Base-by-base conservation (phyloP, 2,888 invertebrate genomes). In the Drosophila phalerata region DNA sequence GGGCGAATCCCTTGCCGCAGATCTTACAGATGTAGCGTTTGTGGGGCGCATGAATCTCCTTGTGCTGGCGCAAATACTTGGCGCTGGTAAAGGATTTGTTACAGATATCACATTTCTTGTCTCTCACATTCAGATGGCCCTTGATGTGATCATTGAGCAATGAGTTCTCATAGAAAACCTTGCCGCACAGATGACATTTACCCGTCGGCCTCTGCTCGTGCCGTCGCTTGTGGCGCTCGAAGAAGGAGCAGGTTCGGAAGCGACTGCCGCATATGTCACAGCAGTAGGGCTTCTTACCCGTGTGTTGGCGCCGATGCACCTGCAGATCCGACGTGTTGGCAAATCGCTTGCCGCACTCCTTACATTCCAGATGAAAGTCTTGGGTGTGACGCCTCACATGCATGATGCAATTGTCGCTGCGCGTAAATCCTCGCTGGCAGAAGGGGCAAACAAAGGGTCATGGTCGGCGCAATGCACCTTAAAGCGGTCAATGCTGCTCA, bases 21-120 rank as follows among this genome's bases (percentile, higher is more conserved):
- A 85, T 63, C 69, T 84, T 82, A 66, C 85, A 83, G 79, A 90
- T 75, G 87, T 93, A 82, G 15, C 88, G 83, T 57, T 90, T 90
- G 32, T 83, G 61, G 17, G 71, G 69, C 3, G 81, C 76, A 68
- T 91, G 90, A 17, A 91, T 76, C 61, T 88, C 81, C 45, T 81
- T 79, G 68, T 91, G 90, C 30, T 87, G 84, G 8, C 84, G 77
- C 11, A 90, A 58, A 8, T 87, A 83, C 30, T 84, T 84, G 42
- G 83, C 78, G 15, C 89, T 78, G 42, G 88, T 81, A 51, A 90
- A 91, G 30, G 79, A 64, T 52, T 87, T 80, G 28, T 76, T 66
- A 51, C 90, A 91, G n/a, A 86, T 78, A 53, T 88, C 78, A 22
- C 90, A 87, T n/a, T 48, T 69, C 48, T 76, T 76, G 42, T 76